phyloP scores from a whole-genome alignment of 2,113 vertebrate species.

The Brevimyrus niger region DNA sequence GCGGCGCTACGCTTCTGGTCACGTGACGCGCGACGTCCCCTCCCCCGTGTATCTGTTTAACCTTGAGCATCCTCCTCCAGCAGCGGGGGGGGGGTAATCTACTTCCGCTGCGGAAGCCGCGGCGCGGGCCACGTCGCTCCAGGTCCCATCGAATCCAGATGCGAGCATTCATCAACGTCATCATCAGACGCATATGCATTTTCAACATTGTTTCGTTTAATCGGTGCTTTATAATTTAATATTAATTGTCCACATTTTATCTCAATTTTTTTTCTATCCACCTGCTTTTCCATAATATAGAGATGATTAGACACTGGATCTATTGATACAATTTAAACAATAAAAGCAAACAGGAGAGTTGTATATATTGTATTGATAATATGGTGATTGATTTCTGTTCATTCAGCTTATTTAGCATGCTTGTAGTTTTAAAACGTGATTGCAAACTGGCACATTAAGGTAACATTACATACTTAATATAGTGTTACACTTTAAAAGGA shows the following conservation, averaged over 20 bases:
- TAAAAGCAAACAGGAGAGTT: background rate
- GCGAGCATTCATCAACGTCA: background rate
- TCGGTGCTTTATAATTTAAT: background rate
- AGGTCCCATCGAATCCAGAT: background rate
- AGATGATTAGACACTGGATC: background rate
- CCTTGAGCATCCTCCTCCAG: slow-evolving; percentile 38
- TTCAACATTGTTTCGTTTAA: background rate
- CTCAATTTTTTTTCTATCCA: background rate
- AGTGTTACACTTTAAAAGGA: background rate
- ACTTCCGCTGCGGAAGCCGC: background rate
- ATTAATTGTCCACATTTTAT: background rate
- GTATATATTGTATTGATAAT: background rate
- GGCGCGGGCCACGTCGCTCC: background rate
- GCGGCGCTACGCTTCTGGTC: slow-evolving; percentile 7
- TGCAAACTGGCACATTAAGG: background rate
- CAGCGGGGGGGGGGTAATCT: background rate
- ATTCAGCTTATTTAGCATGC: background rate
- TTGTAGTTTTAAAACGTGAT: background rate
- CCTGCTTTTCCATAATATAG: background rate
- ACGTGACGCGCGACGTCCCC: slow-evolving; percentile 39
- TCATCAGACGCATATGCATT: background rate
- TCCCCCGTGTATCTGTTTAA: slow-evolving; percentile 50
- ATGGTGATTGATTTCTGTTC: background rate
- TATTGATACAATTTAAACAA: background rate
- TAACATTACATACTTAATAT: background rate